Evolutionary conservation across 2,113 vertebrate species (phyloP), one percentile per base, ranked within the genome.

Genomic region (Brachypodius melanocephalos): DNA sequence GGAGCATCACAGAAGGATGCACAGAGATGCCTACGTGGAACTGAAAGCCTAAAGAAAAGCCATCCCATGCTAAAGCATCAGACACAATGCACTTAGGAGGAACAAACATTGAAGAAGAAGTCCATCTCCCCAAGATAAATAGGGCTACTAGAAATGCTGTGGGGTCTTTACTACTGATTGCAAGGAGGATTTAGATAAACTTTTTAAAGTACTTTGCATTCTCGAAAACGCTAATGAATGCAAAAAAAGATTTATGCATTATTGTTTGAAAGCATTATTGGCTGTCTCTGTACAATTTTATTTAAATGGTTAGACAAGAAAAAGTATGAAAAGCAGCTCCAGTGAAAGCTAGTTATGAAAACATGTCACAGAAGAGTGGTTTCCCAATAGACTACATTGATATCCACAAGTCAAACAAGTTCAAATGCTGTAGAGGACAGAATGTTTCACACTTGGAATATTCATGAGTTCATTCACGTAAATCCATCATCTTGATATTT

Each of bases 361-460:
- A 96, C 66, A 93, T 62, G 75, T 86, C 94, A 94, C 84, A 85
- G 71, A 83, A 82, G 43, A 90, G 58, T 25, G 24, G 40, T 46
- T 95, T 88, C 81, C 72, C 90, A 86, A 61, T 5, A 93, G 58
- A 76, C 45, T 91, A 67, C 85, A 58, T 24, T 32, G 58, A 69
- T 67, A 96, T 66, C 84, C 94, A 84, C 68, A 94, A 92, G 75
- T 82, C 75, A 92, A 93, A 95, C 75, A 92, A 87, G 55, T 75
- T 87, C n/a, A 94, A 95, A 95, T 58, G 63, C 69, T 93, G 43
- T 34, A 52, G 49, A 86, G 65, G 34, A 79, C 36, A 89, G 31
- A 86, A 51, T 49, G 24, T 26, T 84, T 79, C 68, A 14, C n/a
- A 76, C 6, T 32, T 69, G 12, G 36, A 94, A 93, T 92, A 96